These are phyloP conservation scores for Agapornis roseicollis DNA, from an alignment of 2,113 vertebrate genomes.

Conservation along the genomic window DNA sequence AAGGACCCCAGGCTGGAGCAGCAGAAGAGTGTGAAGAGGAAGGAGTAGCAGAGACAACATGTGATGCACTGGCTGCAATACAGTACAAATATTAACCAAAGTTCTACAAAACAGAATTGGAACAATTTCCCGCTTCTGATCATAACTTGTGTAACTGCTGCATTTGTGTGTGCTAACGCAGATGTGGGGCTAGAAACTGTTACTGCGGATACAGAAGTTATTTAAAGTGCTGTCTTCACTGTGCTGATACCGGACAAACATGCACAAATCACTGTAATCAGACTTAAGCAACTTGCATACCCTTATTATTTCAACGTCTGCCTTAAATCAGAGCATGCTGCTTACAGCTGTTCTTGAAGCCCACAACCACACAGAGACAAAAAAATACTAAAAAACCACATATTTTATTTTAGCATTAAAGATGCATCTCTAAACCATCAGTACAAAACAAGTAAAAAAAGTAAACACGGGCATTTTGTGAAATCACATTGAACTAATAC, in stretches of 20 bases:
- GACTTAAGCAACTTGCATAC: not conserved
- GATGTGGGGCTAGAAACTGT: not conserved
- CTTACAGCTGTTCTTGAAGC: not conserved
- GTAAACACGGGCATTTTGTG: not conserved
- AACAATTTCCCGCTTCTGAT: not conserved
- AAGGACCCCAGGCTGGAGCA: not conserved
- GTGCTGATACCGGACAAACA: not conserved
- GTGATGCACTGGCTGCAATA: not conserved
- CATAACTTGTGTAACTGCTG: not conserved
- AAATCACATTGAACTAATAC: conserved; percentile 4
- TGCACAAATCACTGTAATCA: not conserved
- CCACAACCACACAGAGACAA: not conserved
- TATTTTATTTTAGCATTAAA: conserved; percentile 49
- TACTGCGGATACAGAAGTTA: not conserved
- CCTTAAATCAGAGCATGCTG: not conserved
- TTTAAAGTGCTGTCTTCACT: not conserved
- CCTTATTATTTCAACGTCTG: not conserved
- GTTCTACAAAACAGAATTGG: not conserved
- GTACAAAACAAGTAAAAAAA: conserved; percentile 51
- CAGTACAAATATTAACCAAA: not conserved
- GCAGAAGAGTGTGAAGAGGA: not conserved
- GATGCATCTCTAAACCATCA: not conserved
- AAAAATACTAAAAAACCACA: not conserved
- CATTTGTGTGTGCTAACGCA: not conserved
- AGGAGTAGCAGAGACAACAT: not conserved